Evolutionary conservation across 53 echinoderm and acorn worm species (phyloP).

Genomic region (Zoroaster sp.): DNA sequence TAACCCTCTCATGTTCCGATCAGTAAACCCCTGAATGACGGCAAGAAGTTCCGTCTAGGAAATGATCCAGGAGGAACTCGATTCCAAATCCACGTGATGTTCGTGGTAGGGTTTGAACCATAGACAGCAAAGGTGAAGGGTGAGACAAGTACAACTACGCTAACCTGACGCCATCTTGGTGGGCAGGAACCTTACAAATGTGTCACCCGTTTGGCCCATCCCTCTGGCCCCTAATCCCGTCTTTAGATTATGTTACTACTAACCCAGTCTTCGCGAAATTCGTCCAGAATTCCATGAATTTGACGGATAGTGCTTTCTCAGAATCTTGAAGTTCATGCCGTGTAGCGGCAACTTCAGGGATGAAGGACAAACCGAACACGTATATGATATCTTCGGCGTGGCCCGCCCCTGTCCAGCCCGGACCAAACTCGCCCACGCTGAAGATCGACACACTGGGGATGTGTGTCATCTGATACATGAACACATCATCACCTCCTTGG

Average conservation of each 20-base stretch:
- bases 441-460: slow-evolving; percentile 43
- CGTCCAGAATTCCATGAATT: slow-evolving; percentile 81
- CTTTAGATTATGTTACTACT: background rate
- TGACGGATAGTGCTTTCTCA: slow-evolving; percentile 67
- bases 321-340: slow-evolving; percentile 37
- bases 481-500: slow-evolving; percentile 53
- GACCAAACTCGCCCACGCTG: background rate
- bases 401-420: slow-evolving; percentile 71
- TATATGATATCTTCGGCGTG: slow-evolving; percentile 80
- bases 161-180: background rate
- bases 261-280: slow-evolving; percentile 84
- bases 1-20: no score
- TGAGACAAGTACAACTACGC: background rate
- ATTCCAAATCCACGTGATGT: no score
- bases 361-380: slow-evolving; percentile 76
- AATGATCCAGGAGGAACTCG: no score
- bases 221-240: no score
- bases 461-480: slow-evolving; percentile 65
- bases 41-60: no score
- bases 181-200: background rate
- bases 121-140: background rate
- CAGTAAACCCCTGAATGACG: no score
- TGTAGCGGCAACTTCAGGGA: background rate
- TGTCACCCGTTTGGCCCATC: background rate
- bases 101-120: background rate